Evolutionary conservation across 2,797 vertebrate species (phyloP).

Genomic region (Pteropus rufus): DNA sequence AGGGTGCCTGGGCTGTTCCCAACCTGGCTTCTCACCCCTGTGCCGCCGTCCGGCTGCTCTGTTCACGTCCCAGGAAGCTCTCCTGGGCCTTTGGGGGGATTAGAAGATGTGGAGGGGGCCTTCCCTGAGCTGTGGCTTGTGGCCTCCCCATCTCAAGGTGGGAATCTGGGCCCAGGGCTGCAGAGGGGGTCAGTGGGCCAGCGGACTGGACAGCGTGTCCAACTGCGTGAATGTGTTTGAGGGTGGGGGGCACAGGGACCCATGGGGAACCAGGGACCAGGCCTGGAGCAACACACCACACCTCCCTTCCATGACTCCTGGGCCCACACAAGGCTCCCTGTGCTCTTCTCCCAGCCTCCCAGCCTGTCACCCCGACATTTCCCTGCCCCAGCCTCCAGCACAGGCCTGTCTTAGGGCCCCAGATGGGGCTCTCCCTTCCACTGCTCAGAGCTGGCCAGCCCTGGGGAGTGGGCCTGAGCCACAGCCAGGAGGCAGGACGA

Average conservation of each 20-base stretch:
- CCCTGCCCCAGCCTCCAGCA: not conserved
- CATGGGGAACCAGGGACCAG: not conserved
- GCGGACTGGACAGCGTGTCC: not conserved
- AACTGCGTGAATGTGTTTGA: not conserved
- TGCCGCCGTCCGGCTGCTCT: not conserved
- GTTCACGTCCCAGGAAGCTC: not conserved
- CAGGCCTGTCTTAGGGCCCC: not conserved
- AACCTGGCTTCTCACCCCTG: not conserved
- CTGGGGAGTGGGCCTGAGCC: not conserved
- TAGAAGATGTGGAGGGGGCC: not conserved
- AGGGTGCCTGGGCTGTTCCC: not conserved
- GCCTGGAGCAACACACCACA: rapidly evolving
- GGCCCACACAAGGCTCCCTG: not conserved
- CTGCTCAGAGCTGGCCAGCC: not conserved
- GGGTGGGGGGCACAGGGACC: not conserved
- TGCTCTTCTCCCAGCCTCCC: not conserved
- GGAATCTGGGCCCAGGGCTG: not conserved
- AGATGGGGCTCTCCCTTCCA: not conserved
- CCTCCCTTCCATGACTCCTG: not conserved
- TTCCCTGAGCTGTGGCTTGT: not conserved
- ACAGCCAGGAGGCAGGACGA: not conserved
- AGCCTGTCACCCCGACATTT: not conserved
- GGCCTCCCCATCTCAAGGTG: not conserved
- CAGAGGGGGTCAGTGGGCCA: too few species aligned
- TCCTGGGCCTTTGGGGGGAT: not conserved